phyloP scores from a whole-genome alignment of 2,888 invertebrate genomes.

The Dendrolimus houi region DNA sequence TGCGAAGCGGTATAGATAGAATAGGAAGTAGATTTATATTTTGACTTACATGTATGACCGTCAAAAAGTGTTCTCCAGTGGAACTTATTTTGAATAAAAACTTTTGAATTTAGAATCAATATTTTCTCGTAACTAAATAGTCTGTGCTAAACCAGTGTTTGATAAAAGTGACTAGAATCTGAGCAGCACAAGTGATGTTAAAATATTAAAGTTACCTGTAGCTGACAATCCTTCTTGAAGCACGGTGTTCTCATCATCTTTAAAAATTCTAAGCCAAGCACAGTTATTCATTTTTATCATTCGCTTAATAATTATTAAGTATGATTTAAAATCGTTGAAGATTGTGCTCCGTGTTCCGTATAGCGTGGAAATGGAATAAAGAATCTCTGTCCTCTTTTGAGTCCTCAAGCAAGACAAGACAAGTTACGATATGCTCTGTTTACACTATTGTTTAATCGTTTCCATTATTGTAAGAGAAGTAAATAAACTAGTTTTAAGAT shows the following conservation, averaged over 20 bases:
- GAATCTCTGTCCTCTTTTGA: slow-evolving; percentile 24
- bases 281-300: slow-evolving; percentile 18
- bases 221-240: slow-evolving; percentile 29
- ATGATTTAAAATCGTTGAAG: slow-evolving; percentile 6
- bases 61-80: too few species aligned
- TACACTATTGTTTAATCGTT: slow-evolving; percentile 17
- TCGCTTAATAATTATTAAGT: background rate
- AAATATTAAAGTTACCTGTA: slow-evolving; percentile 26
- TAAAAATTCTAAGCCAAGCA: slow-evolving; percentile 35
- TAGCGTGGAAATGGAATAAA: slow-evolving; percentile 11
- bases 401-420: slow-evolving; percentile 21
- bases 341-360: slow-evolving; percentile 9
- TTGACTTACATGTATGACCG: too few species aligned
- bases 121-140: too few species aligned
- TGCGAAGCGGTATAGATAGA: too few species aligned
- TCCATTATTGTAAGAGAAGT: background rate
- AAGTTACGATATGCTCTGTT: slow-evolving; percentile 42
- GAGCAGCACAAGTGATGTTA: background rate
- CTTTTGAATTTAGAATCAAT: background rate
- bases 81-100: too few species aligned
- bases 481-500: background rate
- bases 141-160: too few species aligned
- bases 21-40: too few species aligned
- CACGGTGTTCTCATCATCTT: slow-evolving; percentile 21
- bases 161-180: too few species aligned